Conservation (phyloP, 2,797 vertebrate species). For the Argya squamiceps region DNA sequence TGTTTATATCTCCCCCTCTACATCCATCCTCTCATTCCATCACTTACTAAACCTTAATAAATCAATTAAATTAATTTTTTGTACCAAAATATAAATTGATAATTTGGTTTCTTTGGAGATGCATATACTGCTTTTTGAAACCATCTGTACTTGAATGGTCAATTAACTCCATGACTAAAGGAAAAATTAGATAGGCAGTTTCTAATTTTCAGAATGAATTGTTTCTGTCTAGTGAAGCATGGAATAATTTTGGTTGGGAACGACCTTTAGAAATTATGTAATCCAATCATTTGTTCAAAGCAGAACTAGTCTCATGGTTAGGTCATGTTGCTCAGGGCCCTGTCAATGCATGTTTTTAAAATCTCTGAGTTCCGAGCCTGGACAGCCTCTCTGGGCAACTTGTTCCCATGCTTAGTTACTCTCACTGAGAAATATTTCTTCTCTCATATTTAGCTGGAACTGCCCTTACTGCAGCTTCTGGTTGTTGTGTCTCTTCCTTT, state of each 20-base stretch:
- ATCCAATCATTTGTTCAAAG: neutral
- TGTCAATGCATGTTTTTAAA: neutral
- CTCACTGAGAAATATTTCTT: neutral
- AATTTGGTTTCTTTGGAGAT: neutral
- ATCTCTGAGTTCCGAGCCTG: neutral
- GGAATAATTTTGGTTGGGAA: neutral
- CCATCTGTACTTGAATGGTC: neutral
- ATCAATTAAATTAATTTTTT: neutral
- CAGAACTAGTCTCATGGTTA: neutral
- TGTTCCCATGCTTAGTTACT: neutral
- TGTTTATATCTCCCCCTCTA: neutral
- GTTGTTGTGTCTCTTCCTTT: neutral
- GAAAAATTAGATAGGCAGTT: neutral
- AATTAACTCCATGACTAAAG: neutral
- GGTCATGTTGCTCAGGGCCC: neutral
- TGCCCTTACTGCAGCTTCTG: neutral
- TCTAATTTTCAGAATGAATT: slow-evolving; percentile 4
- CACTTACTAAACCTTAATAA: neutral
- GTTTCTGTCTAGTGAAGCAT: neutral
- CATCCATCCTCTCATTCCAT: neutral
- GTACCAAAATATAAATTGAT: neutral
- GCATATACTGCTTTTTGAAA: neutral
- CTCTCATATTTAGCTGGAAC: neutral
- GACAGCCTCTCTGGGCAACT: neutral
- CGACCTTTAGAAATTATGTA: neutral